Evolutionary conservation across 2,797 vertebrate genomes (phyloP).

Genomic region (Picus viridis): DNA sequence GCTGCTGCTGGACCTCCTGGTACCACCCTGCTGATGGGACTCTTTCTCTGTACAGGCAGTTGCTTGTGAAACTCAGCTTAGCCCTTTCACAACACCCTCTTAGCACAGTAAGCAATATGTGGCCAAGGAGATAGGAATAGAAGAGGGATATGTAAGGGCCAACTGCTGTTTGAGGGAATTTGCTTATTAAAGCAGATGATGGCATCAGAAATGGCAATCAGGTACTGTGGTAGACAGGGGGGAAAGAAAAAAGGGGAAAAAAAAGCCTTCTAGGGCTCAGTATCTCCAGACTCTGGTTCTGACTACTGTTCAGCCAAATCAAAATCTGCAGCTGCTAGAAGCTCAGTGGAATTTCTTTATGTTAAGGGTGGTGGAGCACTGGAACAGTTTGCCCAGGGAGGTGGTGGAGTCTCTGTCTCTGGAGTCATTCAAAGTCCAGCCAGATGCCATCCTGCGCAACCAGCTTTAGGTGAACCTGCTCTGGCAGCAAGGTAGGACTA

Average conservation of each 20-base stretch:
- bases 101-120: constrained; percentile 13
- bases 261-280: neutral
- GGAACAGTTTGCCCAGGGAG: no score
- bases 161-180: constrained; percentile 24
- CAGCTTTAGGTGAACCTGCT: no score
- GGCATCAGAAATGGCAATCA: neutral
- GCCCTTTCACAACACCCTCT: constrained; percentile 20
- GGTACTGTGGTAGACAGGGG: neutral
- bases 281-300: neutral
- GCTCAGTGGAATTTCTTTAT: neutral
- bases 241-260: no score
- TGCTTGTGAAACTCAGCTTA: neutral
- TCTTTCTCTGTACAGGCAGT: neutral
- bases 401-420: no score
- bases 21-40: neutral
- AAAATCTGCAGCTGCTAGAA: neutral
- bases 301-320: neutral
- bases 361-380: no score
- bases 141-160: neutral
- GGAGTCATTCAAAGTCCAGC: no score
- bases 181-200: neutral
- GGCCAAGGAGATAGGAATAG: neutral
- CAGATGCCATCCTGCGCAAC: no score
- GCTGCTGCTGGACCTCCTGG: neutral
- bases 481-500: no score